Conservation (phyloP, 2,797 vertebrate species). For the Epinephelus awoara region DNA sequence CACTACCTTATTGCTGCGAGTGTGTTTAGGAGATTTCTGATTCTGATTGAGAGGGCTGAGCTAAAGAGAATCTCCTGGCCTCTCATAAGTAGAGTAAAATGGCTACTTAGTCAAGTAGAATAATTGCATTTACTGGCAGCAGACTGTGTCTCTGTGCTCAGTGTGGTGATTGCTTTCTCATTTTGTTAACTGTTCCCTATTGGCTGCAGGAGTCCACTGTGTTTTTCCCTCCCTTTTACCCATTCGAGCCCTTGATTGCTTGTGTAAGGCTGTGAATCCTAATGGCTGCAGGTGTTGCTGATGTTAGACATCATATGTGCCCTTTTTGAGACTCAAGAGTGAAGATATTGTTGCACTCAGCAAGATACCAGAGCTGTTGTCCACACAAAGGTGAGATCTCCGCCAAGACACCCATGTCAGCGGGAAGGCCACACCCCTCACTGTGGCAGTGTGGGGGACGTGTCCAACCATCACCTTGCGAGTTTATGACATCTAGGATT, state of each 20-base stretch:
- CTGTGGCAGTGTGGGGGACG: slow-evolving; percentile 23
- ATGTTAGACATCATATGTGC: neutral
- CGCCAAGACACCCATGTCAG: slow-evolving; percentile 9
- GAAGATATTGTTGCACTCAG: neutral
- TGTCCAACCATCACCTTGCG: slow-evolving; percentile 6
- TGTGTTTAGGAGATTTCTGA: slow-evolving; percentile 36
- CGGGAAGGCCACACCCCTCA: slow-evolving; percentile 34
- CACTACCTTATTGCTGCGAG: neutral
- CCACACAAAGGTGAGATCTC: neutral
- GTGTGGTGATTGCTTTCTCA: slow-evolving; percentile 40
- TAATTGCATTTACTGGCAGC: slow-evolving; percentile 34
- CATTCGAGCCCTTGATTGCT: slow-evolving; percentile 47
- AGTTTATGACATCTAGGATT: slow-evolving; percentile 38
- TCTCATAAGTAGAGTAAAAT: slow-evolving; percentile 54
- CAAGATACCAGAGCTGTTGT: neutral
- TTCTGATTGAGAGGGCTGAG: slow-evolving; percentile 48
- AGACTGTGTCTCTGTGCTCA: slow-evolving; percentile 16
- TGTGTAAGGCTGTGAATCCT: slow-evolving; percentile 27
- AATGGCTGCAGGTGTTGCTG: slow-evolving; percentile 12
- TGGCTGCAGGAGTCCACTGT: neutral
- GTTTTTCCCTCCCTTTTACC: slow-evolving; percentile 21
- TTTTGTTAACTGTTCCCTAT: slow-evolving; percentile 40
- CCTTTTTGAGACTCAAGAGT: neutral
- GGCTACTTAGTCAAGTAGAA: slow-evolving; percentile 44
- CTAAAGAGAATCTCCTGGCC: slow-evolving; percentile 26